phyloP scores from a whole-genome alignment of 2,888 invertebrate genomes.

The Sialis lutaria region DNA sequence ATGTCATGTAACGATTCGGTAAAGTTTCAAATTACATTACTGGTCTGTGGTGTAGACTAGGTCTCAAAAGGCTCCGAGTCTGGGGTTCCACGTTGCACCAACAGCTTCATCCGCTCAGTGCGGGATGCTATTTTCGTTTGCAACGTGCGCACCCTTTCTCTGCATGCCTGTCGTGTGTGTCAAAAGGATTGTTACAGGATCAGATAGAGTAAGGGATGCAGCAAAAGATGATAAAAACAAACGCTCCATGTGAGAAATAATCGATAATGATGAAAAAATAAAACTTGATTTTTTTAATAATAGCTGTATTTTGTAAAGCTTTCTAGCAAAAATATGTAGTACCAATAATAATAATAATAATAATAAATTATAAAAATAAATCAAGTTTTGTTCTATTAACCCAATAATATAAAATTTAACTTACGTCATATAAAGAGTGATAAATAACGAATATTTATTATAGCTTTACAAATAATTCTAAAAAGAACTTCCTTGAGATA shows the following conservation, averaged over 20 bases:
- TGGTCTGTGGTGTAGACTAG: conserved; percentile 20
- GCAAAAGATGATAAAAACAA: conserved; percentile 28
- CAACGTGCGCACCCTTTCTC: conserved; percentile 69
- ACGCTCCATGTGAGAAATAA: conserved; percentile 20
- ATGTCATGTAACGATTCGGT: not conserved
- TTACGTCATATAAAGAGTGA: not conserved
- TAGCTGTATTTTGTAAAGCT: not conserved
- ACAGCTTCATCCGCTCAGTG: conserved; percentile 72
- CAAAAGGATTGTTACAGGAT: conserved; percentile 14
- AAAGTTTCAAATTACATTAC: conserved; percentile 8
- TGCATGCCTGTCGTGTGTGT: conserved; percentile 43
- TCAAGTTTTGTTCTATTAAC: conserved; percentile 7
- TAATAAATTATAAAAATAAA: conserved; percentile 8
- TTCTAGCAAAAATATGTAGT: conserved; percentile 5
- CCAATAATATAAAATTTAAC: conserved; percentile 8
- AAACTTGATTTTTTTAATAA: conserved; percentile 1
- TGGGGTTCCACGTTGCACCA: conserved; percentile 75
- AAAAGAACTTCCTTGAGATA: too few species aligned
- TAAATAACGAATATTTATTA: too few species aligned
- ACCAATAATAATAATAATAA: conserved; percentile 9
- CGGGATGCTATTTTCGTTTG: conserved; percentile 78
- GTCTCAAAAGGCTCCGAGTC: conserved; percentile 61
- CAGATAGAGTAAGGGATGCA: conserved; percentile 16
- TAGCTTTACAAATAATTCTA: too few species aligned
- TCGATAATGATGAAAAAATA: conserved; percentile 14